Base-by-base conservation (phyloP, 2,113 vertebrate species). In the Microcebus jonahi region DNA sequence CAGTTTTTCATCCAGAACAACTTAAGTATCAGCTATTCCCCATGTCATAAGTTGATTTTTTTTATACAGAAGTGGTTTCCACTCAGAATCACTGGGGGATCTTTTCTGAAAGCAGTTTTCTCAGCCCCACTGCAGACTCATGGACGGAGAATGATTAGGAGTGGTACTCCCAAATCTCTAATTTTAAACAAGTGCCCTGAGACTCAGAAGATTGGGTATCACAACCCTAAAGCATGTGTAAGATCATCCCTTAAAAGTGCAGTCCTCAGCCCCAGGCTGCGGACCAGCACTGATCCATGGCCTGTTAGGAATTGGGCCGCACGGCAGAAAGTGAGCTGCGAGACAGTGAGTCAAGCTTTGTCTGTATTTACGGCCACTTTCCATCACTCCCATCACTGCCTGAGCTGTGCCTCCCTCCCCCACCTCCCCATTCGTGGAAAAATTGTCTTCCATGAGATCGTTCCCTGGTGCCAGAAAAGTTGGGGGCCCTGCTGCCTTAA, bases 1-100 rank as follows among this genome's bases (percentile, higher is more conserved):
- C 42, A 63, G 61, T 88, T 88, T 95, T 31, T 92, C 63, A 76
- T 68, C 31, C 39, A 21, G 67, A 89, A 45, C 25, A 73, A 71
- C 8, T n/a, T 81, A 82, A 50, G 29, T 65, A 76, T 34, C 61
- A 45, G 6, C 92, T 89, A 53, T 14, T 90, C 65, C 25, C 1
- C n/a, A 12, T 27, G n/a, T 76, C 39, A 12, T 75, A 57, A 81
- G 29, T 27, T 97, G 71, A 39, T 53, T 96, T 96, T 96, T 96
- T 65, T 17, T n/a, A 14, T 18, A 15, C 3, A 29, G 36, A 34
- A 94, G 65, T 87, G 31, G 18, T 86, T 93, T 91, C n/a, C 11
- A 31, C 48, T 39, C 6, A 79, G 53, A 83, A 73, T 89, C 23
- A 75, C 45, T 83, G 25, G 55, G 6, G 17, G 9, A 14, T 68